Conservation (phyloP, 2,113 vertebrate species). For the Rhabdornis inornatus region DNA sequence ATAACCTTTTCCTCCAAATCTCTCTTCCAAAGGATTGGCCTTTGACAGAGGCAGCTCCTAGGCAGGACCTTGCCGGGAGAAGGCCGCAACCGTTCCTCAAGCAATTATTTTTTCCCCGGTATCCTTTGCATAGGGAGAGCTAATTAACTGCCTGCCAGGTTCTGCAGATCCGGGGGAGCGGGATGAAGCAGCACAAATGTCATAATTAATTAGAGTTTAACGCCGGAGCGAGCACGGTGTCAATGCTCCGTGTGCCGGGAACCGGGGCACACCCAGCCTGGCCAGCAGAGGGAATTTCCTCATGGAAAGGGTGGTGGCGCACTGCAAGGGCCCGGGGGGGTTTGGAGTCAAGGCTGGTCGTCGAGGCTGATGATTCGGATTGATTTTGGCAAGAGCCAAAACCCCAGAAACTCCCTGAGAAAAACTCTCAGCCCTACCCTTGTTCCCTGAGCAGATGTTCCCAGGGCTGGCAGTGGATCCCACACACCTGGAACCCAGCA, state of each 20-base stretch:
- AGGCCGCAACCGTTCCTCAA: neutral
- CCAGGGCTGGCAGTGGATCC: accelerated
- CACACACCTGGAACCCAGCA: neutral
- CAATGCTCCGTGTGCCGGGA: neutral
- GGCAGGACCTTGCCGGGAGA: conserved; percentile 21
- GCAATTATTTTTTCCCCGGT: conserved; percentile 39
- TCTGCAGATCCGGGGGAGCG: neutral
- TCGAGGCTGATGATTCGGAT: no score
- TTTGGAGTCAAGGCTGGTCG: accelerated
- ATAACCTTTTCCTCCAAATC: conserved; percentile 40
- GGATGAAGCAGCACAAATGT: conserved; percentile 42
- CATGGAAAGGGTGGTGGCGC: accelerated
- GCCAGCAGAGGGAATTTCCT: neutral
- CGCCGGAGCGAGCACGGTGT: neutral
- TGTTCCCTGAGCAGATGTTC: neutral
- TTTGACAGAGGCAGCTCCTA: conserved; percentile 9
- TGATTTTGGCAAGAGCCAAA: neutral
- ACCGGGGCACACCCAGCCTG: neutral
- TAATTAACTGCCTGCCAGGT: conserved; percentile 53
- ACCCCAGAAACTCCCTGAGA: neutral
- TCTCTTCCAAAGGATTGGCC: conserved; percentile 27
- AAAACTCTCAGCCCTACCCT: neutral
- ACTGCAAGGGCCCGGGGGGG: neutral
- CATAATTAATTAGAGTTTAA: conserved; percentile 55
- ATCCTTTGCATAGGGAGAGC: conserved; percentile 42